A percentile compares a stretch with the other conserved stretches of the same genome.
Evolutionary conservation across 2,797 vertebrate genomes (phyloP).

Genomic region (Enteromius paludinosus): DNA sequence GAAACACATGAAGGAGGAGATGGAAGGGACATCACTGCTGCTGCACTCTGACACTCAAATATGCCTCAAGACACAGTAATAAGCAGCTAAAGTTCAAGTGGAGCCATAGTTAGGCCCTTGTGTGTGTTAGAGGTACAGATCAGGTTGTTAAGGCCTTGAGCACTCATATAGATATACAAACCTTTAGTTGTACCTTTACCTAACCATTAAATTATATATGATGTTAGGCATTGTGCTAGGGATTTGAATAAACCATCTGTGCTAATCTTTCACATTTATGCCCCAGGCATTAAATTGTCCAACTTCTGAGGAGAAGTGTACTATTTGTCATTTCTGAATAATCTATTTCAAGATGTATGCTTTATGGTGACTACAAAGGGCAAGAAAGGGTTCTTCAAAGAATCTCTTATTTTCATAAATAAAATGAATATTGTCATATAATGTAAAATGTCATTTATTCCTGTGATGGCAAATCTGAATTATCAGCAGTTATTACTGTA

Average conservation of each 20-base stretch:
- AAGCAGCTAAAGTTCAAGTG: constrained; percentile 16
- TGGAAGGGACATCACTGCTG: background rate
- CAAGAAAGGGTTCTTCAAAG: background rate
- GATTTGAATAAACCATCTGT: background rate
- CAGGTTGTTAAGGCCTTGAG: background rate
- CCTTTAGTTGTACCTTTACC: background rate
- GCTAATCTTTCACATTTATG: background rate
- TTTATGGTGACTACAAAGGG: background rate
- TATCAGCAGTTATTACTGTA: no score
- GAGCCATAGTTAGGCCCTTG: background rate
- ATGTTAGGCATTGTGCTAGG: background rate
- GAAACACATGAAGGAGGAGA: constrained; percentile 27
- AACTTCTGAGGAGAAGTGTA: background rate
- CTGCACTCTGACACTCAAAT: constrained; percentile 34
- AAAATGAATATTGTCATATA: background rate
- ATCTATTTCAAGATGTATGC: background rate
- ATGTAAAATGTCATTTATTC: background rate
- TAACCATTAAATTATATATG: background rate
- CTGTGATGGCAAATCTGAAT: background rate
- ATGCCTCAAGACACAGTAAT: constrained; percentile 10
- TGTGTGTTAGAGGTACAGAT: constrained; percentile 3
- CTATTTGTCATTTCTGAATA: background rate
- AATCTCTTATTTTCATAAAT: background rate
- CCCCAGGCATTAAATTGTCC: background rate
- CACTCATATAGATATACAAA: background rate